Conservation (phyloP, 2,797 vertebrate genomes). For the Pseudomugil gertrudae region DNA sequence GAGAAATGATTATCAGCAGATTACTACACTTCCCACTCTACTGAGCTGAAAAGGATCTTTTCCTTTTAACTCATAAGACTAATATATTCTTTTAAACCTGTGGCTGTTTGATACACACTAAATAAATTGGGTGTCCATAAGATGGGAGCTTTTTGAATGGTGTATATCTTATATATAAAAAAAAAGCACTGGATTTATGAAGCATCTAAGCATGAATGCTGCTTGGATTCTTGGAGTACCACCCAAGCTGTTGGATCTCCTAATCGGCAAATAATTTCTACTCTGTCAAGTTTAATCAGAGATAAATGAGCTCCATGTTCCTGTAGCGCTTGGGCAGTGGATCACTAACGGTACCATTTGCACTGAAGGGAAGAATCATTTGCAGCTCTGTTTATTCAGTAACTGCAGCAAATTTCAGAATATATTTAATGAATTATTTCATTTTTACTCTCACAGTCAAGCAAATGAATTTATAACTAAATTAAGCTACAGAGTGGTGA, state of each 20-base stretch:
- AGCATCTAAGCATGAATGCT: not conserved
- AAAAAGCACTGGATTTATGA: too few relatives aligned
- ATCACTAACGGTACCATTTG: constrained; percentile 13
- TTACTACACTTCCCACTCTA: not conserved
- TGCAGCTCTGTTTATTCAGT: constrained; percentile 16
- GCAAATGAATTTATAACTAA: not conserved
- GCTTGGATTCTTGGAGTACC: not conserved
- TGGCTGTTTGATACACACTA: not conserved
- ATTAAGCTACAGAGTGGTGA: constrained; percentile 2
- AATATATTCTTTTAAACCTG: not conserved
- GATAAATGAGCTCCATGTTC: constrained; percentile 15
- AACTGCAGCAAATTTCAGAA: constrained; percentile 5
- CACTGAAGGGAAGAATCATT: constrained; percentile 4
- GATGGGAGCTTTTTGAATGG: not conserved
- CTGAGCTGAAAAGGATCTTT: not conserved
- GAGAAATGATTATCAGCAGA: constrained; percentile 1
- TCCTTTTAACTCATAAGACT: not conserved
- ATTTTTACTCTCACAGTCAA: constrained; percentile 13
- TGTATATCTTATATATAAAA: not conserved
- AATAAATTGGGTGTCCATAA: not conserved
- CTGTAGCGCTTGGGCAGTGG: not conserved
- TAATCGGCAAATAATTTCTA: not conserved
- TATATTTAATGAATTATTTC: not conserved
- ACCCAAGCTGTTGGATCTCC: not conserved
- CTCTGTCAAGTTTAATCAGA: constrained; percentile 2